A percentile compares a stretch with the other conserved stretches of the same genome.
Evolutionary conservation across 1,140 invertebrate species (phyloP).

Genomic region (Brachionus koreanus): DNA sequence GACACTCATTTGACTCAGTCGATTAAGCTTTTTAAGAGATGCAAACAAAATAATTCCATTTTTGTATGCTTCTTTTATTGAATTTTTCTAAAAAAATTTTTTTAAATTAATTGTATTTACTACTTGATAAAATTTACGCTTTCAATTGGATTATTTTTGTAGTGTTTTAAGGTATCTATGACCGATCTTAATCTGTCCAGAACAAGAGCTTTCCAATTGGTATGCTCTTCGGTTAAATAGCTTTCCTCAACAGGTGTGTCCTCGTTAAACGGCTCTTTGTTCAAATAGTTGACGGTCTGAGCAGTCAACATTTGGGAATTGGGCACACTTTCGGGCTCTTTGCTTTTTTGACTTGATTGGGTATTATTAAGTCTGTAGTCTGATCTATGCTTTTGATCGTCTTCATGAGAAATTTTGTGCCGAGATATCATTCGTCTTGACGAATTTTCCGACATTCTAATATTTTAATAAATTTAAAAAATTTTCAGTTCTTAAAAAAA

Average conservation of each 20-base stretch:
- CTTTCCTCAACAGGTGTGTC: background rate
- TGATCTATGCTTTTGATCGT: background rate
- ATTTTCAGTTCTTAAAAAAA: background rate
- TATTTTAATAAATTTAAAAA: background rate
- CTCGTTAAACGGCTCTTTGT: slow-evolving; percentile 43
- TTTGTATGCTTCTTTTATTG: slow-evolving; percentile 66
- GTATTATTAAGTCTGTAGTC: background rate
- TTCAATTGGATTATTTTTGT: background rate
- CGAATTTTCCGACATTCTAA: background rate
- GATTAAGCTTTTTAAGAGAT: slow-evolving; percentile 79
- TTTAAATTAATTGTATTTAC: background rate
- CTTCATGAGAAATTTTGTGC: background rate
- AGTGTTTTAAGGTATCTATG: background rate
- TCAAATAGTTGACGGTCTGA: slow-evolving; percentile 7
- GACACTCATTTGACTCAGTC: slow-evolving; percentile 78
- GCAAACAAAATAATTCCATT: slow-evolving; percentile 72
- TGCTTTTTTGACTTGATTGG: background rate
- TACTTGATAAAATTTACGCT: background rate
- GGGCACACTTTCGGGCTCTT: background rate
- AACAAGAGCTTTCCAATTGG: background rate
- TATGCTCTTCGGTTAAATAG: background rate
- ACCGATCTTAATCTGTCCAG: background rate
- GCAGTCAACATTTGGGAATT: background rate
- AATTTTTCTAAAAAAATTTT: slow-evolving; percentile 46
- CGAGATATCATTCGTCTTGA: slow-evolving; percentile 23